Evolutionary conservation across 1,140 invertebrate species (phyloP).

Genomic region (Teleogryllus occipitalis): DNA sequence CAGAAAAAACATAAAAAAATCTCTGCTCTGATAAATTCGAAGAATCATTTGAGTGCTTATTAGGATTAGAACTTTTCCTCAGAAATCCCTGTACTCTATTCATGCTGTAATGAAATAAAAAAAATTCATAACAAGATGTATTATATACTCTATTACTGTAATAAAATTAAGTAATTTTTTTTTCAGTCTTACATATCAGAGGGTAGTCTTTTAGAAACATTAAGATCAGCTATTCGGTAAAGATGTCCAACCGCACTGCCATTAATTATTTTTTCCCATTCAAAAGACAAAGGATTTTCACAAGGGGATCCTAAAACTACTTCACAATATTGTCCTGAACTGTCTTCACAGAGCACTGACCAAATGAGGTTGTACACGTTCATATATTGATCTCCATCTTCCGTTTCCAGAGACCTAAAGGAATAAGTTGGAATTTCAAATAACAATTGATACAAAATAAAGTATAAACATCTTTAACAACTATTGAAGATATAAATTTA

Average conservation of each 20-base stretch:
- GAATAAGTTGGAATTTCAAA: no score
- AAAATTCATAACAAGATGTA: no score
- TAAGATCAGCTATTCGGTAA: neutral
- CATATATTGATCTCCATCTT: neutral
- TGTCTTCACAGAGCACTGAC: neutral
- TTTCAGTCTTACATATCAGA: neutral
- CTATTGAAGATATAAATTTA: no score
- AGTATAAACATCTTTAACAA: no score
- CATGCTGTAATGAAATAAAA: no score
- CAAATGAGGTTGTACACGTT: neutral
- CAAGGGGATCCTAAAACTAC: neutral
- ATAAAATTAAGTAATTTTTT: neutral
- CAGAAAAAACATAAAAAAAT: neutral
- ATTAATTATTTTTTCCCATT: neutral
- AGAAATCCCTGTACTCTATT: no score
- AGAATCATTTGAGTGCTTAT: no score
- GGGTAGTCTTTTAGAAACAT: neutral
- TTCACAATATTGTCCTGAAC: neutral
- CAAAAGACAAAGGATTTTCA: neutral
- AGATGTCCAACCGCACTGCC: neutral
- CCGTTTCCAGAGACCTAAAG: neutral
- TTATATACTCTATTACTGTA: neutral
- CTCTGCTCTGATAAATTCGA: neutral
- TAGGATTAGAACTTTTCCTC: no score
- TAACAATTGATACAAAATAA: no score